Conservation (phyloP, 2,888 invertebrate genomes). For the Gymnoscelis rufifasciata region DNA sequence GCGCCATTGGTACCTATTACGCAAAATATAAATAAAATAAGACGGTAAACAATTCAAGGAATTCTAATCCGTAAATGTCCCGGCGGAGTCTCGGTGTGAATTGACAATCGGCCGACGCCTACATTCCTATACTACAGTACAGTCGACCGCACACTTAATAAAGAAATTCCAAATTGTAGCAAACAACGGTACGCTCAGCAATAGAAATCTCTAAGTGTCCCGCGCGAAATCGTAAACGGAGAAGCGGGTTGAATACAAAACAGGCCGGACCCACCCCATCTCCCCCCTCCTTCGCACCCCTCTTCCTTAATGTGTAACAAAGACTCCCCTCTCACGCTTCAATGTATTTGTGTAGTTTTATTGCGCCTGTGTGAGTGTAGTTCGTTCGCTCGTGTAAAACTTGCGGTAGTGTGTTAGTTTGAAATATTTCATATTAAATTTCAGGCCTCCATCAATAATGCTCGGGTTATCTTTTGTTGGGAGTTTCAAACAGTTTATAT, state of each 20-base stretch:
- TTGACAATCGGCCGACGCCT: slow-evolving; percentile 13
- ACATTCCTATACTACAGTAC: slow-evolving; percentile 28
- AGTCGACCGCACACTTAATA: slow-evolving; percentile 51
- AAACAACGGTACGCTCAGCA: slow-evolving; percentile 48
- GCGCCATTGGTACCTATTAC: no score
- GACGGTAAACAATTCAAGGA: slow-evolving; percentile 1
- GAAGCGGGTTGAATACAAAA: slow-evolving; percentile 73
- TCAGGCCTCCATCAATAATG: slow-evolving; percentile 72
- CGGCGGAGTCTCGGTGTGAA: slow-evolving; percentile 3
- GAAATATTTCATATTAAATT: slow-evolving; percentile 77
- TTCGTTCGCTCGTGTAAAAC: slow-evolving; percentile 36
- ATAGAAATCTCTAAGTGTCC: slow-evolving; percentile 72
- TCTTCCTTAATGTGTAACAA: slow-evolving; percentile 78
- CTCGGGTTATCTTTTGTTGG: slow-evolving; percentile 62
- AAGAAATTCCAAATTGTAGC: slow-evolving; percentile 67
- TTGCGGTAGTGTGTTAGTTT: slow-evolving; percentile 42
- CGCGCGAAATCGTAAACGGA: slow-evolving; percentile 75
- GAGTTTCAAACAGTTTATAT: slow-evolving; percentile 33
- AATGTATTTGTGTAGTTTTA: slow-evolving; percentile 62
- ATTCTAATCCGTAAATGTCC: slow-evolving; percentile 2
- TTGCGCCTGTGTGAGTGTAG: slow-evolving; percentile 57
- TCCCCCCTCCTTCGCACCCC: slow-evolving; percentile 65
- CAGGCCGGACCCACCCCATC: slow-evolving; percentile 43
- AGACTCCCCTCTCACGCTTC: slow-evolving; percentile 74
- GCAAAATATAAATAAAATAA: no score